Conservation (phyloP, 37 sponge, comb jelly and placozoan genomes). For the Crambe crambe region DNA sequence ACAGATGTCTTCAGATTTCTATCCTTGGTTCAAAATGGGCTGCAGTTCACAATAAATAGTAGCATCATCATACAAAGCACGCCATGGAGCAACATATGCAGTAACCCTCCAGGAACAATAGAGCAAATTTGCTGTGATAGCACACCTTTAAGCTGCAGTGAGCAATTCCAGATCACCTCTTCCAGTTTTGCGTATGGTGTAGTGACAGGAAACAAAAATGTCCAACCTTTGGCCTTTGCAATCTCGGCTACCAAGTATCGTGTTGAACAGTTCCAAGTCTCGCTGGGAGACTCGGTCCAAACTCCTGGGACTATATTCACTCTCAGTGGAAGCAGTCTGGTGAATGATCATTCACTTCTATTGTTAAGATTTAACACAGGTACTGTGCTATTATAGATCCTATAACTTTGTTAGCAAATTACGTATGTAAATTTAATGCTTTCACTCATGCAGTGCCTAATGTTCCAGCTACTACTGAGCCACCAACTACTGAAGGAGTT, state of each 20-base stretch:
- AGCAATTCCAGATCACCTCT: not conserved
- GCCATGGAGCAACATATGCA: not conserved
- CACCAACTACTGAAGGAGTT: no score
- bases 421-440: no score
- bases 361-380: not conserved
- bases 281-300: not conserved
- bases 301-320: not conserved
- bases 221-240: not conserved
- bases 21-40: not conserved
- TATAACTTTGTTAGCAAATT: no score
- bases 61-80: not conserved
- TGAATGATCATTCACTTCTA: not conserved
- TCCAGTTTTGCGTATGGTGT: not conserved
- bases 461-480: no score
- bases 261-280: not conserved
- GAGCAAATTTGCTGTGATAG: not conserved
- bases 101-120: not conserved
- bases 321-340: not conserved
- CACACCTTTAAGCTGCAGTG: no score
- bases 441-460: no score
- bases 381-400: not conserved
- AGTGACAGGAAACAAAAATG: not conserved
- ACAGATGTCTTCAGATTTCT: not conserved
- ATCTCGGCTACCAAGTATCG: not conserved
- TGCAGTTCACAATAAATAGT: not conserved